Evolutionary conservation across 1,140 invertebrate species (phyloP).

Genomic region (Oncopodura yosiiana): DNA sequence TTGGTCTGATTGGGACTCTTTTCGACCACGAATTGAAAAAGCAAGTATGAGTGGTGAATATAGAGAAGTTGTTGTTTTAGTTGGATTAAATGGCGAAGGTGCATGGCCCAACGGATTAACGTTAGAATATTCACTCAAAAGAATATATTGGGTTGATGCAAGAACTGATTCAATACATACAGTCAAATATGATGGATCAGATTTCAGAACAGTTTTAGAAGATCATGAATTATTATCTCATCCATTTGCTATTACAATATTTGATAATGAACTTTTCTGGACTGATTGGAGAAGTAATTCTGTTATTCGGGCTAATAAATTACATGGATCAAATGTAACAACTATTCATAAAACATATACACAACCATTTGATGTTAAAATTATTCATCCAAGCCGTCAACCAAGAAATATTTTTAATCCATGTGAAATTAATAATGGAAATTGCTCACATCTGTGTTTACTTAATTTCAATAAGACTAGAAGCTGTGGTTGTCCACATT

Average conservation of each 20-base stretch:
- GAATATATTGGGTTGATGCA: constrained; percentile 61
- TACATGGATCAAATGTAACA: constrained; percentile 50
- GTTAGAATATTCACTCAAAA: constrained; percentile 48
- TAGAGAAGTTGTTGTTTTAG: constrained; percentile 44
- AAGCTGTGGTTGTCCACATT: constrained; percentile 66
- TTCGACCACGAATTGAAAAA: constrained; percentile 49
- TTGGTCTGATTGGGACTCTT: constrained; percentile 51
- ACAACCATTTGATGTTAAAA: constrained; percentile 57
- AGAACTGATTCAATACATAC: constrained; percentile 75
- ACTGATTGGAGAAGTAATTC: constrained; percentile 59
- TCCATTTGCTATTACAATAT: constrained; percentile 56
- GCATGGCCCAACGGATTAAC: constrained; percentile 62
- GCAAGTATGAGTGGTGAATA: constrained; percentile 52
- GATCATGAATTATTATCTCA: constrained; percentile 50
- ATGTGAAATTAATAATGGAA: constrained; percentile 49
- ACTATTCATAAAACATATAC: constrained; percentile 51
- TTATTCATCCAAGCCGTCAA: constrained; percentile 54
- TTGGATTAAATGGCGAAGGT: constrained; percentile 46
- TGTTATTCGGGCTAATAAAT: constrained; percentile 55
- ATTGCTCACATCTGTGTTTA: constrained; percentile 55
- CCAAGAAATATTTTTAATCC: constrained; percentile 47
- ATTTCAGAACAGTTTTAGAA: constrained; percentile 44
- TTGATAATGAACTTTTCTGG: constrained; percentile 49
- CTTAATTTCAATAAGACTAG: constrained; percentile 50
- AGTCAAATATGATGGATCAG: constrained; percentile 52